Evolutionary conservation across 64 coral and sea anemone species (phyloP).

Genomic region (Trachythela sp.): DNA sequence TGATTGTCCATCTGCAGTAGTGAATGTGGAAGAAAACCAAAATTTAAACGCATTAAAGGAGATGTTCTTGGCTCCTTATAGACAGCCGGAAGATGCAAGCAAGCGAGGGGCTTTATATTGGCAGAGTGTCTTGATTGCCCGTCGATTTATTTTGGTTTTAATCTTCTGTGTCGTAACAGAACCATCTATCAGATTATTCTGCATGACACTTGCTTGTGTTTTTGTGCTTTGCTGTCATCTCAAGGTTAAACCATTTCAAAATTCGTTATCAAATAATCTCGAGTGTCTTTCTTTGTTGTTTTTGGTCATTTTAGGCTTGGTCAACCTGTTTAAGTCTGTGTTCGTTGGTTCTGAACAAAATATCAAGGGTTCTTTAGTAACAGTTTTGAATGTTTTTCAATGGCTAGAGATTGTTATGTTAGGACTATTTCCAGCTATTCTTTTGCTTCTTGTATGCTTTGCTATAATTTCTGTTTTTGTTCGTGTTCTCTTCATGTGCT

Average conservation of each 20-base stretch:
- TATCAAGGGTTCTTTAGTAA: not conserved
- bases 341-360: not conserved
- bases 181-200: not conserved
- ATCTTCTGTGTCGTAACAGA: not conserved
- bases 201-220: not conserved
- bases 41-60: not conserved
- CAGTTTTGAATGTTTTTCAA: not conserved
- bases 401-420: not conserved
- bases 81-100: not conserved
- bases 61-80: not conserved
- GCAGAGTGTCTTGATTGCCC: constrained; percentile 5
- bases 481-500: not conserved
- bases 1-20: not conserved
- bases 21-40: not conserved
- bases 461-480: not conserved
- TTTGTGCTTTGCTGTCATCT: not conserved
- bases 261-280: not conserved
- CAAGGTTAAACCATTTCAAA: not conserved
- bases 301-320: not conserved
- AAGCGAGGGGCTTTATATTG: not conserved
- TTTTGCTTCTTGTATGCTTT: not conserved
- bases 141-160: not conserved
- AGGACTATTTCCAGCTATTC: not conserved
- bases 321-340: not conserved
- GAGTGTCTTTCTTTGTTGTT: not conserved